These are phyloP conservation scores for Chionodraco myersi DNA, from an alignment of 2,113 vertebrate species.

Conservation along the genomic window DNA sequence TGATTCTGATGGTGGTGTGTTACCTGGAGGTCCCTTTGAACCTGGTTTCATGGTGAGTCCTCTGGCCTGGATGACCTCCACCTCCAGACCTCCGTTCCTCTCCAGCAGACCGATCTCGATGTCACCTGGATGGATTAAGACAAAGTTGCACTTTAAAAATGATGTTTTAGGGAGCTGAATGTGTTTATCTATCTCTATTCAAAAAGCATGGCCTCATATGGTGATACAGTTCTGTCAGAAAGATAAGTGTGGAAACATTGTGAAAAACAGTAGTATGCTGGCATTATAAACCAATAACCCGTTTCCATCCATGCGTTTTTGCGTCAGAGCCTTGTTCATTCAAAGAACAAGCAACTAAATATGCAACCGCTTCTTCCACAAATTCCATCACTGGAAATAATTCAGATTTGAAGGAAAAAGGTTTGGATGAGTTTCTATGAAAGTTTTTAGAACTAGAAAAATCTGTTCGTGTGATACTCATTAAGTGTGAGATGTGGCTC, in stretches of 20 bases:
- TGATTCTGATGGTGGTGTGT: too few relatives aligned
- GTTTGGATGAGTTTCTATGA: background rate
- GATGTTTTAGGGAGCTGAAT: background rate
- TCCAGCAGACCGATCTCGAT: conserved; percentile 96
- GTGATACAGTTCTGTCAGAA: background rate
- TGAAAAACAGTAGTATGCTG: background rate
- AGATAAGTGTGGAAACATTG: background rate
- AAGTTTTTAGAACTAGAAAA: background rate
- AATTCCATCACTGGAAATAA: too few relatives aligned
- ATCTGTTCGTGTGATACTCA: background rate
- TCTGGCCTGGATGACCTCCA: conserved; percentile 97
- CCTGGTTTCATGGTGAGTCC: conserved; percentile 95
- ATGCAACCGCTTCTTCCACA: too few relatives aligned
- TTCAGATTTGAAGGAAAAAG: background rate
- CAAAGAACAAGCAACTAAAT: too few relatives aligned
- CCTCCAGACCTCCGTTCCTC: conserved; percentile 95
- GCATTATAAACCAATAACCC: background rate
- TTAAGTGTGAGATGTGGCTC: background rate
- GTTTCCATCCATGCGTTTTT: too few relatives aligned
- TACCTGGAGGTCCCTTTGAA: conserved; percentile 95
- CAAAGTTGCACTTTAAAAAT: background rate
- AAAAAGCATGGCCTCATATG: background rate
- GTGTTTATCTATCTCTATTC: background rate
- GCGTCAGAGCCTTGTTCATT: too few relatives aligned
- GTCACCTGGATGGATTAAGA: conserved; percentile 85